Base-by-base conservation (phyloP, 2,113 vertebrate genomes). In the Sula dactylatra region DNA sequence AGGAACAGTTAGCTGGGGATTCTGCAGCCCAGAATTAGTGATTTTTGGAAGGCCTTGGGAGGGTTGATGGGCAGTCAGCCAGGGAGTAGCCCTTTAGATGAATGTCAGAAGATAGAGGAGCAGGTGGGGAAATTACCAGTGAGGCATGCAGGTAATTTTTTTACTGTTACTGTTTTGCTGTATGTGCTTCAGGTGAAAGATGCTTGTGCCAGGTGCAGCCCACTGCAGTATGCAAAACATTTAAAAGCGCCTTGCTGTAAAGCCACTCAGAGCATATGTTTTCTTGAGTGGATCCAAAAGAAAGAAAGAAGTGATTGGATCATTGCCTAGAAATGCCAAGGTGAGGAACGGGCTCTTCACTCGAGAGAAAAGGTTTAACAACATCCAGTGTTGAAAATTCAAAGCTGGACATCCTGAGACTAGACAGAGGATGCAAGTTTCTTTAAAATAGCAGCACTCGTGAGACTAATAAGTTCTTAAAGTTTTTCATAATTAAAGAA, bases 201-300 rank as follows among this genome's bases (percentile, higher is more conserved):
- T 47, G 8, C 40, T 8, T 71, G 19, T 64, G 24, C 29, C 13
- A 78, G 52, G 22, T 54, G n/a, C 40, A 65, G 42, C 19, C 13
- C 24, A 7, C n/a, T 27, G 18, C 34, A 34, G 29, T 36, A 16
- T 4, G 36, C 5, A 21, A 61, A 80, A n/a, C 9, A 38, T 27
- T 77, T 59, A 21, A 74, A 73, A 71, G 13, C 9, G 6, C 21
- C 5, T 19, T 36, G 31, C 1, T 27, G 11, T 19, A 31, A 12
- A 54, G 26, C 18, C 0, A 1, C 13, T 50, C 25, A 0, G 42
- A 73, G 11, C 3, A 10, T 10, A 1, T 7, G 15, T 25, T 44
- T 36, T 2, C 32, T 58, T 85, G 32, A 32, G 29, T 21, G 16
- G 7, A 44, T 47, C 44, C 18, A 12, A 47, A 78, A 74, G 50